Conservation (phyloP, 2,113 vertebrate species). For the Pterocles burchelli region DNA sequence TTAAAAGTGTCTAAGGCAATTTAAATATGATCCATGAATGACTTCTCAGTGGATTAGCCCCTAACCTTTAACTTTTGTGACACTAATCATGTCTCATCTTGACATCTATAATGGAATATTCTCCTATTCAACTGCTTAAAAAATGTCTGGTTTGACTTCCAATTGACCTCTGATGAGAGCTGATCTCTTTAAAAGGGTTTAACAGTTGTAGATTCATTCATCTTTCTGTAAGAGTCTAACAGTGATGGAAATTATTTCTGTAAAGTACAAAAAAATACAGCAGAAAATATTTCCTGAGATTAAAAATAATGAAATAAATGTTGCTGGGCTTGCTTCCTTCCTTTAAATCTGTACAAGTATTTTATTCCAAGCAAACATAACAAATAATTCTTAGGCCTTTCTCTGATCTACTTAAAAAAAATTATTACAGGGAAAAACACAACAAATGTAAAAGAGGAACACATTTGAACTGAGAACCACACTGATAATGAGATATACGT, state of each 20-base stretch:
- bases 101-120: constrained; percentile 69
- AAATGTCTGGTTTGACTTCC: constrained; percentile 64
- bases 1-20: constrained; percentile 50
- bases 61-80: constrained; percentile 68
- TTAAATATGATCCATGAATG: constrained; percentile 62
- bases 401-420: accelerated
- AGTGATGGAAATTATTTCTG: not conserved
- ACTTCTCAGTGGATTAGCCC: constrained; percentile 61
- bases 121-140: constrained; percentile 64
- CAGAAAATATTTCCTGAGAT: not conserved
- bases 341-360: not conserved
- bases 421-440: not conserved
- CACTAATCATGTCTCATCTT: constrained; percentile 61
- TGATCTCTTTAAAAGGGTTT: constrained; percentile 33
- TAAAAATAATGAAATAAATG: not conserved
- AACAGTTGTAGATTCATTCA: constrained; percentile 13
- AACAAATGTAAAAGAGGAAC: not conserved
- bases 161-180: constrained; percentile 57
- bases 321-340: not conserved
- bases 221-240: not conserved
- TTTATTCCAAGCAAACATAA: not conserved
- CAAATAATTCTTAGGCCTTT: not conserved
- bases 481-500: not conserved
- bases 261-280: not conserved
- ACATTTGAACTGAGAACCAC: not conserved